phyloP scores from a whole-genome alignment of 2,113 vertebrate species.

The Macaca nemestrina region DNA sequence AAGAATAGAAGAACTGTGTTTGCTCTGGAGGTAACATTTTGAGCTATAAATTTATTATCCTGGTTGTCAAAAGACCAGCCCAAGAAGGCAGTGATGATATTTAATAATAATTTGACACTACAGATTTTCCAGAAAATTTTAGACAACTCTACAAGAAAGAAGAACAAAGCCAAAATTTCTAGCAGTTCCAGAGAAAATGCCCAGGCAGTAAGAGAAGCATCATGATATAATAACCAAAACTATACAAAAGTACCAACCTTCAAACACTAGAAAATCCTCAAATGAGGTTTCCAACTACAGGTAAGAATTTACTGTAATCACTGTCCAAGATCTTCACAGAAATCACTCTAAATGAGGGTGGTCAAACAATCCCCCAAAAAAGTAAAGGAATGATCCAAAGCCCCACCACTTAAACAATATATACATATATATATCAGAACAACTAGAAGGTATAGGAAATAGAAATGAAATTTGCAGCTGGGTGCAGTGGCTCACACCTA shows the following conservation, averaged over 20 bases:
- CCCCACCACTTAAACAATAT: neutral
- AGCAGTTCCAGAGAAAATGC: neutral
- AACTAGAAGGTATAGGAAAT: neutral
- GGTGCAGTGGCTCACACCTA: no score
- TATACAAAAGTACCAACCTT: neutral
- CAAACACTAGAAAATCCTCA: neutral
- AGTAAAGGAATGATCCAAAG: neutral
- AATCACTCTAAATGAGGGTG: neutral
- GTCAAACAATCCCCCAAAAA: neutral
- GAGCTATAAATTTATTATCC: constrained; percentile 22
- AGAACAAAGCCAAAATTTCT: neutral
- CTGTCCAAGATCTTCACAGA: neutral
- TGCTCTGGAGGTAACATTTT: constrained; percentile 5
- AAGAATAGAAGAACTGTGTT: neutral
- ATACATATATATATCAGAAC: neutral
- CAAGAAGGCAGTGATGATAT: neutral
- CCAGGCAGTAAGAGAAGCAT: neutral
- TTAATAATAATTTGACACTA: constrained; percentile 12
- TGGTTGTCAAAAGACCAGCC: neutral
- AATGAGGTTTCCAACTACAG: neutral
- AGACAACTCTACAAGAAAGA: neutral
- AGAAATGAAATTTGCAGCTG: neutral
- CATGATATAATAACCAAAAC: neutral
- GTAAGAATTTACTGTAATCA: neutral
- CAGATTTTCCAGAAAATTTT: neutral